These are phyloP conservation scores for Jacana jacana DNA, from an alignment of 2,113 vertebrate genomes.

Conservation along the genomic window DNA sequence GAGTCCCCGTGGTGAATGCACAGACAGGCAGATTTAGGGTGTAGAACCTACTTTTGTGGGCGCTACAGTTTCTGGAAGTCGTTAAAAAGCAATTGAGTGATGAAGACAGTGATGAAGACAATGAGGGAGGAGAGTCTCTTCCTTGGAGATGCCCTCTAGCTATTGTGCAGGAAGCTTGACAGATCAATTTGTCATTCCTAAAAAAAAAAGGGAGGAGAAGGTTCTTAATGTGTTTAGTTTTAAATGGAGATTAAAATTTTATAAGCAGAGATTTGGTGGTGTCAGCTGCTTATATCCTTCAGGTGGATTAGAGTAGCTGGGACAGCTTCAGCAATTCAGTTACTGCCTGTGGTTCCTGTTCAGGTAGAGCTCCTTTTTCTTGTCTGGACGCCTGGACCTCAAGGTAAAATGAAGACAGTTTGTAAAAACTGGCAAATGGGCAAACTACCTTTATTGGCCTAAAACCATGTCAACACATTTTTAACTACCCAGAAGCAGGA, in stretches of 20 bases:
- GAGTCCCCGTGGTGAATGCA: neutral
- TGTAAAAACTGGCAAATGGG: neutral
- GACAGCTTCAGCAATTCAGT: neutral
- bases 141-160: neutral
- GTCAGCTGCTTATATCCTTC: neutral
- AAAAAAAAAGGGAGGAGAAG: neutral
- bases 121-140: neutral
- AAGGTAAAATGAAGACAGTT: neutral
- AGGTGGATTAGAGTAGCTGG: neutral
- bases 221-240: neutral
- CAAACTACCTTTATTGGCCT: neutral
- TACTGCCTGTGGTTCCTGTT: neutral
- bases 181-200: neutral
- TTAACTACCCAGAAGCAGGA: neutral
- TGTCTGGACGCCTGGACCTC: neutral
- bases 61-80: neutral
- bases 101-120: neutral
- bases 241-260: constrained; percentile 10
- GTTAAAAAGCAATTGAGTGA: neutral
- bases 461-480: neutral
- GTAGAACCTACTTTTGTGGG: neutral
- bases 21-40: neutral
- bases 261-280: neutral
- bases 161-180: neutral
- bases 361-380: neutral